Base-by-base conservation (phyloP, 2,797 vertebrate species). In the Cetoscarus ocellatus region DNA sequence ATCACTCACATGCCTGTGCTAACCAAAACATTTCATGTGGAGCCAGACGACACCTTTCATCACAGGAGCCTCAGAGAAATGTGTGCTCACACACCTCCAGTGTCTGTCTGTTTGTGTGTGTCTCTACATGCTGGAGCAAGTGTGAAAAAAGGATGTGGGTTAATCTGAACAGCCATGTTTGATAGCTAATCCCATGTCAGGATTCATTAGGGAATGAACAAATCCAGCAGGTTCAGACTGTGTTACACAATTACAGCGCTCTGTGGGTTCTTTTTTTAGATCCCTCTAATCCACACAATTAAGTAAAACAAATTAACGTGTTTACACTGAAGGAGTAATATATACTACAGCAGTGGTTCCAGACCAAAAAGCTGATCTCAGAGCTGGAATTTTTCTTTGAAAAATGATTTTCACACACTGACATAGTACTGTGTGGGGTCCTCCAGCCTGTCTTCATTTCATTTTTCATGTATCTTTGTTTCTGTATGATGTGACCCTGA, bases 121-220 rank as follows among this genome's bases (percentile, higher is more conserved):
- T 11, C 50, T 74, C 6, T 43, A 44, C 70, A 73, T 80, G 80
- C 70, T 74, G 73, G 42, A 51, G 71, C 86, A 85, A 67, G 87
- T 63, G 74, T 54, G 75, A 67, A 65, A 59, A 59, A 73, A 40
- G 75, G 75, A 87, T 70, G 80, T 88, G 55, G 85, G 89, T 86
- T 93, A 90, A 92, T 87, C 88, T 52, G 65, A 88, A 64, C 79
- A 63, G 80, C 42, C 50, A 86, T 84, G 71, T 87, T 90, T 91
- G 84, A 91, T 89, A 76, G 81, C 61, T 90, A 85, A 93, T 90
- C 90, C 82, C 85, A 74, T 82, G 86, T 88, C 83, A 91, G 73
- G 62, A 15, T 67, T 55, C 56, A 89, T 93, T 91, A 90, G 72
- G 47, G 84, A 82, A 88, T 84, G 70, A 82, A 67, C 48, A 84